Evolutionary conservation across 2,797 vertebrate species (phyloP), one percentile per base, ranked within the genome.

Genomic region (Poecilia picta): DNA sequence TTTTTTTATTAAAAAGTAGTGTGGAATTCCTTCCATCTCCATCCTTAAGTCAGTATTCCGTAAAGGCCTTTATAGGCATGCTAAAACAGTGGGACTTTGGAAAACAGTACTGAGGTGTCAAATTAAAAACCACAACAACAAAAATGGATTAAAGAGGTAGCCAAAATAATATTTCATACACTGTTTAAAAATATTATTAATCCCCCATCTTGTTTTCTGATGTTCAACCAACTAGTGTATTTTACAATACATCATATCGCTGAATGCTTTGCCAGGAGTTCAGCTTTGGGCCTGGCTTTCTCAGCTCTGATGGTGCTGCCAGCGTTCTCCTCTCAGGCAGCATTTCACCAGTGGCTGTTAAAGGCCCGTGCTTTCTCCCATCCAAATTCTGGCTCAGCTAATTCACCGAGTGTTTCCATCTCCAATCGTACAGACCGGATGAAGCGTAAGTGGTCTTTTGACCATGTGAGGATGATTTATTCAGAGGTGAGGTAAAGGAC

Each of bases 391-490:
- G 80, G 74, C 80, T 71, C 49, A 72, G 81, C 79, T 86, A 73
- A 90, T 92, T 86, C 77, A 78, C 68, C 5, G 81, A 89, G 83
- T 81, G 78, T 84, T 77, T 64, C 59, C 49, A 53, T 82, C 73
- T 77, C 73, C 71, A 81, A 3, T 87, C 83, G 80, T 72, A 83
- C 74, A 85, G 81, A 77, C 80, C 5, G 64, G 84, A 90, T 91
- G 73, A 90, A 85, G 75, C 86, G 87, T 83, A 88, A 90, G 88
- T 83, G 85, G 83, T 93, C 82, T 89, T 90, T 90, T 51, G 86
- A 89, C 85, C 80, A 83, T 77, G 83, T 81, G 83, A 91, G 83
- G 78, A 77, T 83, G 89, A 92, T 93, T 91, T 89, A 89, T 91
- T 87, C 86, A 77, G 76, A 79, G 79, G 81, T 85, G 77, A 86